Base-by-base conservation (phyloP, 2,888 invertebrate species). In the Agriopis aurantiaria region DNA sequence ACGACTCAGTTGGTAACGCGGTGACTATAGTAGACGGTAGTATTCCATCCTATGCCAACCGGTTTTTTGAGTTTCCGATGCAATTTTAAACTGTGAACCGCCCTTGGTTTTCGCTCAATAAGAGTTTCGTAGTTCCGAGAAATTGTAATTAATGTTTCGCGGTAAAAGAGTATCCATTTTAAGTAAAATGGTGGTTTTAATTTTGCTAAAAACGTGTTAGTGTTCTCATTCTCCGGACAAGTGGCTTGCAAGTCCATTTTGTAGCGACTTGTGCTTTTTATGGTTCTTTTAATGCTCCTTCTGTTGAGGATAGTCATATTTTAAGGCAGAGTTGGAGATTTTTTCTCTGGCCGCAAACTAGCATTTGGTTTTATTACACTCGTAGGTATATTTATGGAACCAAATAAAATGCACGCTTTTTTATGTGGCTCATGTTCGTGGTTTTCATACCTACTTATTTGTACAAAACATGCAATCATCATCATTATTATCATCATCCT, bases 81-180 rank as follows among this genome's bases (percentile, higher is more conserved):
- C 33, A 33, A 33, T 5, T 33, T 33, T 33, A 33, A 33, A 33
- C 43, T 43, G 43, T 8, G 9, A 8, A 10, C 6, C 43, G 9
- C 8, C 10, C 23, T 53, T 9, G 14, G n/a, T 56, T n/a, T 11
- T 43, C 17, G 10, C 17, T 17, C 14, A 48, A 41, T 49, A 57
- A 17, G 11, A 51, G 40, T 51, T 75, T 70, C 51, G 40, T 33
- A 68, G 63, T 58, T 75, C 58, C 53, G 14, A 55, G 70, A 58
- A 14, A 43, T 62, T 56, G 80, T 85, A 84, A 88, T 88, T 85
- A 86, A 89, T 87, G 86, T 83, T 83, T 77, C 77, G 84, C 70
- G 82, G 84, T 82, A 82, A 82, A 84, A 83, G 85, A 86, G 85
- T 85, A 82, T 85, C 82, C 85, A 81, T 87, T 87, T 86, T 81